These are phyloP conservation scores for Takifugu ocellatus DNA, from an alignment of 2,797 vertebrate species.

Conservation along the genomic window DNA sequence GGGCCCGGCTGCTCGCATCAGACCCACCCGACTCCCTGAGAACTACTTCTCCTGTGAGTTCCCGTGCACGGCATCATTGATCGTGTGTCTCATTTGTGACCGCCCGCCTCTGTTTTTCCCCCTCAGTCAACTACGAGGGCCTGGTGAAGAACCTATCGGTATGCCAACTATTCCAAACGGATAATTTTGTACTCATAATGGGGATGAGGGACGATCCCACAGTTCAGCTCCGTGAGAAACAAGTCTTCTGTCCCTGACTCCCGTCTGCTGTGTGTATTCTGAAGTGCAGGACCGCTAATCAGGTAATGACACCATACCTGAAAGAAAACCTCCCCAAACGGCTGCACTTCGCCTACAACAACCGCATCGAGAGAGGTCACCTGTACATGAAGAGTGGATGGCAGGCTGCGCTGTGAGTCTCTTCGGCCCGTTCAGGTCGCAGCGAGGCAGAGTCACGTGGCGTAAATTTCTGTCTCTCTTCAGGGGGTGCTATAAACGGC, in stretches of 20 bases:
- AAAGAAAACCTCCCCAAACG: constrained; percentile 87
- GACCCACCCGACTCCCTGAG: constrained; percentile 75
- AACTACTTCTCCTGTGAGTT: constrained; percentile 87
- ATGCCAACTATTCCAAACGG: constrained; percentile 69
- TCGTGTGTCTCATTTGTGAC: constrained; percentile 7
- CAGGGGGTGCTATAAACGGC: too few relatives aligned
- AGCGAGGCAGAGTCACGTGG: too few relatives aligned
- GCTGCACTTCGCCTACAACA: constrained; percentile 84
- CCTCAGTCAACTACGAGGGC: constrained; percentile 89
- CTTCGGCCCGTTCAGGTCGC: neutral
- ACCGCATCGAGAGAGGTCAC: constrained; percentile 87
- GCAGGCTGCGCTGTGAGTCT: constrained; percentile 83
- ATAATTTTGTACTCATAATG: constrained; percentile 47
- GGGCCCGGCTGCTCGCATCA: constrained; percentile 86
- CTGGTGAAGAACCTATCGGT: constrained; percentile 91
- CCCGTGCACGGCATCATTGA: neutral
- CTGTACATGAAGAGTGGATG: constrained; percentile 85
- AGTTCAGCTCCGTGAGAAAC: constrained; percentile 53
- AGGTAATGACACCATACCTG: constrained; percentile 88
- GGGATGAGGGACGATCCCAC: constrained; percentile 54
- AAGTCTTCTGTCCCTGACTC: constrained; percentile 23
- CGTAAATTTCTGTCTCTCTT: too few relatives aligned
- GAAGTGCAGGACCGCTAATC: constrained; percentile 83
- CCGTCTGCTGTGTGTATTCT: constrained; percentile 51
- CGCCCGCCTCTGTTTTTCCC: constrained; percentile 21